A percentile compares a stretch with the other conserved stretches of the same genome.
These are phyloP conservation scores for Passer domesticus DNA, from an alignment of 2,113 vertebrate species.

Conservation along the genomic window DNA sequence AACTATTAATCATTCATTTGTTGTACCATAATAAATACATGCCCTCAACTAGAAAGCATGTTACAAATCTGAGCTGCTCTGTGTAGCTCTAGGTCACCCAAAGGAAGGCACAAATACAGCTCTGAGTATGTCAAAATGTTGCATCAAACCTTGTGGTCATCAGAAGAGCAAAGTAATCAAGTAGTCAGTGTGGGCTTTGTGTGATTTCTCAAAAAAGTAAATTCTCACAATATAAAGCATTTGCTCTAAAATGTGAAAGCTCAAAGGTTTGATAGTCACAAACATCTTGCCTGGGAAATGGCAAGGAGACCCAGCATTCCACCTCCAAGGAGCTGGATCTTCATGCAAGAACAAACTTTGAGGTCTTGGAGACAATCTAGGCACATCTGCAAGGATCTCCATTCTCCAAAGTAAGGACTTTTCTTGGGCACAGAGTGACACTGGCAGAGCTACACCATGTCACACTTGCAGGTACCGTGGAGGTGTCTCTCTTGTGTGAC, in stretches of 20 bases:
- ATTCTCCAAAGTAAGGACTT: neutral
- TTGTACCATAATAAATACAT: slow-evolving; percentile 50
- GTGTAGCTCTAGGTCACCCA: neutral
- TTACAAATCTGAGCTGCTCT: slow-evolving; percentile 39
- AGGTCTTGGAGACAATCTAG: neutral
- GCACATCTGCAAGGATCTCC: neutral
- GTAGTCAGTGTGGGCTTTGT: neutral
- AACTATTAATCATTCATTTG: slow-evolving; percentile 56
- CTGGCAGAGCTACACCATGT: neutral
- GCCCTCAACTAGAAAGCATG: slow-evolving; percentile 39
- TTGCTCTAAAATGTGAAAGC: neutral
- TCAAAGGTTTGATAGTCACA: neutral
- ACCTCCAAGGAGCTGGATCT: neutral
- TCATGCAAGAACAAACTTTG: neutral
- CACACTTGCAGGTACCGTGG: neutral
- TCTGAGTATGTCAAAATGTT: neutral
- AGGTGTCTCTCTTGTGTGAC: neutral
- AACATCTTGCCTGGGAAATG: neutral
- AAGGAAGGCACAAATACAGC: neutral
- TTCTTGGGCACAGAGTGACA: neutral
- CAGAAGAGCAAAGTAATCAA: neutral
- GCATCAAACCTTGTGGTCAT: neutral
- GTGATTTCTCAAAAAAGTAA: neutral
- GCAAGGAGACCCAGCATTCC: neutral
- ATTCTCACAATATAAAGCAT: neutral